A percentile compares a stretch with the other conserved stretches of the same genome.
These are phyloP conservation scores for Phorcus lineatus DNA, from an alignment of 2,888 invertebrate species.

Conservation along the genomic window DNA sequence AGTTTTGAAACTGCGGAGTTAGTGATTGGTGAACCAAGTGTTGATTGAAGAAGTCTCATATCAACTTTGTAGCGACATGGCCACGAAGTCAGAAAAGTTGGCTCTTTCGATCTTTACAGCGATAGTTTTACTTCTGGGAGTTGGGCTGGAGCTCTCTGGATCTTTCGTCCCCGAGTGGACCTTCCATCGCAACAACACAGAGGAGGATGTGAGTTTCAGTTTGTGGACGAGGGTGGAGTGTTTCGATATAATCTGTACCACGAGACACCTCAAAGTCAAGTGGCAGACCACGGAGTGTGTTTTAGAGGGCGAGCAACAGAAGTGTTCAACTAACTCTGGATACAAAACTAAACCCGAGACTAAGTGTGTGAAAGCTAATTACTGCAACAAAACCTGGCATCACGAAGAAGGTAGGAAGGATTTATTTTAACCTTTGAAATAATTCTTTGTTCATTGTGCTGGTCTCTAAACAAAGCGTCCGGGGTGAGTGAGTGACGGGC, in stretches of 20 bases:
- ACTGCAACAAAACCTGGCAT: constrained; percentile 46
- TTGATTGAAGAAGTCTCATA: not conserved
- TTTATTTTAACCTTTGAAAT: not conserved
- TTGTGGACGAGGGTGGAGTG: constrained; percentile 46
- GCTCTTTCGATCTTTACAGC: constrained; percentile 10
- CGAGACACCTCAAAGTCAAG: constrained; percentile 33
- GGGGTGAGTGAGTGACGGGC: too few relatives aligned
- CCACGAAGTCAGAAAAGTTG: constrained; percentile 14
- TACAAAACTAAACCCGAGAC: constrained; percentile 32
- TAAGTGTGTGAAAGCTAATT: constrained; percentile 39
- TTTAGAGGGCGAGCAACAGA: constrained; percentile 6
- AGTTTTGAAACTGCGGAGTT: not conserved
- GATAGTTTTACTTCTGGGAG: not conserved
- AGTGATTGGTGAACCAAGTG: not conserved
- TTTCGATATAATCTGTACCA: constrained; percentile 40
- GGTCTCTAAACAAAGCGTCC: too few relatives aligned
- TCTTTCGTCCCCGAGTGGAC: constrained; percentile 46
- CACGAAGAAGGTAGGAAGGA: constrained; percentile 36
- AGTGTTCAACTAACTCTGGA: constrained; percentile 28
- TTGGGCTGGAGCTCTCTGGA: constrained; percentile 30
- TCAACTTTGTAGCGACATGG: constrained; percentile 3
- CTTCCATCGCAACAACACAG: constrained; percentile 33
- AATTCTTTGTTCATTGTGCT: too few relatives aligned
- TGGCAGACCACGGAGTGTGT: constrained; percentile 35
- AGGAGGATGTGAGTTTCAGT: constrained; percentile 41